A percentile compares a stretch with the other conserved stretches of the same genome.
These are phyloP conservation scores for Branchellion lobata DNA, from an alignment of 2,888 invertebrate genomes.

Conservation along the genomic window DNA sequence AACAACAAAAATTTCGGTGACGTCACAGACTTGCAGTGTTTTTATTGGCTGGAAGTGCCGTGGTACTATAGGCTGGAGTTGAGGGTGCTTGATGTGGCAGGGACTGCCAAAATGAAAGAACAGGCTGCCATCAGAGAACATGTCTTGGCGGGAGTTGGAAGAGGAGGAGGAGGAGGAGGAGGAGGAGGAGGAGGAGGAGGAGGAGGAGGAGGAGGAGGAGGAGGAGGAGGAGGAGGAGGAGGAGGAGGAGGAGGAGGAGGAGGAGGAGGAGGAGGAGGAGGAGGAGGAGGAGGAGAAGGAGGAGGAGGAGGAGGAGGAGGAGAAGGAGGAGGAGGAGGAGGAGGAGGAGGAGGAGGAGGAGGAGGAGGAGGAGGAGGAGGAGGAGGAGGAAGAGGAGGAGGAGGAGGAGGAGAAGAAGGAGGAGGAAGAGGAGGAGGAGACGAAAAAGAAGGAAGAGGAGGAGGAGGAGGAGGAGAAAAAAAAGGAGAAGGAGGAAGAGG, in stretches of 20 bases:
- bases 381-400: background rate
- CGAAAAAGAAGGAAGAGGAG: background rate
- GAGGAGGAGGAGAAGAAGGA: background rate
- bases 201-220: background rate
- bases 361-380: background rate
- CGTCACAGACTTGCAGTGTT: background rate
- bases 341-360: background rate
- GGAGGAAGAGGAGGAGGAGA: background rate
- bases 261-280: background rate
- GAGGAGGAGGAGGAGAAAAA: background rate
- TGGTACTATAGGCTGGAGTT: background rate
- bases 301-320: background rate
- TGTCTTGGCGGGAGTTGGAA: background rate
- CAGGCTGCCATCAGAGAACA: background rate
- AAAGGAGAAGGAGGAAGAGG: background rate
- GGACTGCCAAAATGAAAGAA: background rate
- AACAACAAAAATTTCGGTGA: background rate
- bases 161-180: background rate
- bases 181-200: background rate
- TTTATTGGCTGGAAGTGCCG: slow-evolving; percentile 3
- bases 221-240: background rate
- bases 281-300: background rate
- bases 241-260: background rate
- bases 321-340: background rate
- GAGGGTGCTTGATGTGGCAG: slow-evolving; percentile 1